These are phyloP conservation scores for Neopipo cinnamomea DNA, from an alignment of 2,113 vertebrate species.

Conservation along the genomic window DNA sequence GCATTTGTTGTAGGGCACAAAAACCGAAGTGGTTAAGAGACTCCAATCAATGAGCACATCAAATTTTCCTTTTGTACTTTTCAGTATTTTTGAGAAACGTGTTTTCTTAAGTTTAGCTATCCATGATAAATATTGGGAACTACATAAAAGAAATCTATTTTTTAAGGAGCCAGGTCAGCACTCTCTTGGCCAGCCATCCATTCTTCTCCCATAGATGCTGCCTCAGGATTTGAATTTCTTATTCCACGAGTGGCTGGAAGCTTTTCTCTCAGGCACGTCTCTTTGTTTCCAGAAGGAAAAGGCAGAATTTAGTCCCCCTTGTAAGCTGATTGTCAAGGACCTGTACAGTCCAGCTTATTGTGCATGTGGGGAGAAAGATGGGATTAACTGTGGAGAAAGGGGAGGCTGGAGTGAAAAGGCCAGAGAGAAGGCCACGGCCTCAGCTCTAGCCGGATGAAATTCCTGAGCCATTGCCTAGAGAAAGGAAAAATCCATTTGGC, in stretches of 20 bases:
- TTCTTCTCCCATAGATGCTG: background rate
- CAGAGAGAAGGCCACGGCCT: slow-evolving; percentile 33
- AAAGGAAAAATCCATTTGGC: slow-evolving; percentile 54
- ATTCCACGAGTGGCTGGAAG: background rate
- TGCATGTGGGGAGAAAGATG: slow-evolving; percentile 22
- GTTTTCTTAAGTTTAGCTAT: slow-evolving; percentile 28
- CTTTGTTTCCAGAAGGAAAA: slow-evolving; percentile 42
- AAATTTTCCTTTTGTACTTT: slow-evolving; percentile 45
- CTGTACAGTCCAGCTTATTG: background rate
- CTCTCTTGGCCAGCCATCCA: background rate
- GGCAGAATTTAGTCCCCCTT: slow-evolving; percentile 13
- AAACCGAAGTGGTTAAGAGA: slow-evolving; percentile 20
- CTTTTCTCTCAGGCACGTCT: slow-evolving; percentile 30
- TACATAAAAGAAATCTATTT: background rate
- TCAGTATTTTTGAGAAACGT: slow-evolving; percentile 49
- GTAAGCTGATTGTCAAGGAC: slow-evolving; percentile 34
- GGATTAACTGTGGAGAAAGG: slow-evolving; percentile 36
- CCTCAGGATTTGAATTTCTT: slow-evolving; percentile 35
- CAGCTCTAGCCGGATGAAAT: slow-evolving; percentile 30
- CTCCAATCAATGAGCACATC: background rate
- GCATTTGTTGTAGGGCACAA: slow-evolving; percentile 15
- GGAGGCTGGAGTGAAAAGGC: slow-evolving; percentile 47
- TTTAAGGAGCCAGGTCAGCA: background rate
- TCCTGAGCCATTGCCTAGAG: slow-evolving; percentile 50
- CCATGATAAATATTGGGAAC: slow-evolving; percentile 38